Evolutionary conservation across 1,140 invertebrate genomes (phyloP).

Genomic region (Augochlora pura): DNA sequence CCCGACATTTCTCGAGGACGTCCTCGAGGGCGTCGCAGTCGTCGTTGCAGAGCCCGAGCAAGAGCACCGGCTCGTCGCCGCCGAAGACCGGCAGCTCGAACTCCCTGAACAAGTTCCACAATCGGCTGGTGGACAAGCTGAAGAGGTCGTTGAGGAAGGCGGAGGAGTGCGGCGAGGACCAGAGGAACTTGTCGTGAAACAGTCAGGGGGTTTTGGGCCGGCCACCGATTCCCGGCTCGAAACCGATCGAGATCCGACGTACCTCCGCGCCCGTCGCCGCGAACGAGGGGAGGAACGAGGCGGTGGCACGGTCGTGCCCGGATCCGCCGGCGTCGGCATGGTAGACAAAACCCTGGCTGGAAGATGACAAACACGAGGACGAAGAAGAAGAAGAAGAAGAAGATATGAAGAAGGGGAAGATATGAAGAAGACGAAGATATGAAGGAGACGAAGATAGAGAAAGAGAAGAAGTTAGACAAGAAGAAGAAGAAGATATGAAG

Average conservation of each 20-base stretch:
- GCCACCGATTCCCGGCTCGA: constrained; percentile 73
- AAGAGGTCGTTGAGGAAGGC: constrained; percentile 86
- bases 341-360: constrained; percentile 46
- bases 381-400: background rate
- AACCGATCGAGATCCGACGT: constrained; percentile 76
- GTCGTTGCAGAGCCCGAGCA: constrained; percentile 84
- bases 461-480: too few species aligned
- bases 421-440: too few species aligned
- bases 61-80: constrained; percentile 83
- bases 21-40: constrained; percentile 82
- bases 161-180: constrained; percentile 82
- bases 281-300: constrained; percentile 58
- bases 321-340: constrained; percentile 68
- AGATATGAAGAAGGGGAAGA: background rate
- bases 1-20: constrained; percentile 82
- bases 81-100: constrained; percentile 81
- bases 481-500: background rate
- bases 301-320: constrained; percentile 70
- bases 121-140: constrained; percentile 90
- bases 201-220: constrained; percentile 76
- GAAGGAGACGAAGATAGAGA: too few species aligned
- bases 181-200: constrained; percentile 79
- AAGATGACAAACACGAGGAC: background rate
- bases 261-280: constrained; percentile 73
- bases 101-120: constrained; percentile 92